Evolutionary conservation across 1,140 invertebrate species (phyloP), one percentile per base, ranked within the genome.

Genomic region (Cylas formicarius): DNA sequence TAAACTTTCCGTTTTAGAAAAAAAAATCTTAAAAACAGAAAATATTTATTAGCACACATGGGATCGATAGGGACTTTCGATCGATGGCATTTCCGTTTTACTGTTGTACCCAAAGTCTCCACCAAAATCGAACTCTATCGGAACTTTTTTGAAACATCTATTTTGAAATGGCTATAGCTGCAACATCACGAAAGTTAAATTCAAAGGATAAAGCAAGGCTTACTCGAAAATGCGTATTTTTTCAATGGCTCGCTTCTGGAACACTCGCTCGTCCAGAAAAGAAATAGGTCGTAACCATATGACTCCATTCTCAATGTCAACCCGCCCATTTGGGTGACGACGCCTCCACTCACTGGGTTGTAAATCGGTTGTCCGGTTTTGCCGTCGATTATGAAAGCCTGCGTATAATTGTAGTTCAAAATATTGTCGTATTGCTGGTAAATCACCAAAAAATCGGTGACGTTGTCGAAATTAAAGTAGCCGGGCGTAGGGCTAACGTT

Each of bases 361-460:
- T 86, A 60, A 46, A 89, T 59, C 26, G 77, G 68, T 62, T 78
- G 64, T 17, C 85, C 82, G 49, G 73, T 77, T 67, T 73, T 67
- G 14, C 86, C 82, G 57, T 86, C 80, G 45, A 76, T 68, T 36
- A 90, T 77, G 33, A 78, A 73, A 16, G 69, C 78, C 62, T 80
- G 67, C 4, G 85, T 82, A 53, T 84, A 81, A 63, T 85, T 61
- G 29, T 62, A 58, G 16, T 57, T 53, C n/a, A 59, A 49, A 34
- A 62, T 56, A 44, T 48, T 50, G 32, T 59, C 56, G 39, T 59
- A 59, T 38, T 49, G 74, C 56, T 85, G 78, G 58, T 84, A 86
- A 55, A 86, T 84, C 0, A 91, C 73, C 65, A 90, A 73, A 53
- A 91, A 86, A 57, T 90, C 87, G 0, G 86, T 86, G n/a, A 84